Base-by-base conservation (phyloP, 2,888 invertebrate species). In the Mythimna impura region DNA sequence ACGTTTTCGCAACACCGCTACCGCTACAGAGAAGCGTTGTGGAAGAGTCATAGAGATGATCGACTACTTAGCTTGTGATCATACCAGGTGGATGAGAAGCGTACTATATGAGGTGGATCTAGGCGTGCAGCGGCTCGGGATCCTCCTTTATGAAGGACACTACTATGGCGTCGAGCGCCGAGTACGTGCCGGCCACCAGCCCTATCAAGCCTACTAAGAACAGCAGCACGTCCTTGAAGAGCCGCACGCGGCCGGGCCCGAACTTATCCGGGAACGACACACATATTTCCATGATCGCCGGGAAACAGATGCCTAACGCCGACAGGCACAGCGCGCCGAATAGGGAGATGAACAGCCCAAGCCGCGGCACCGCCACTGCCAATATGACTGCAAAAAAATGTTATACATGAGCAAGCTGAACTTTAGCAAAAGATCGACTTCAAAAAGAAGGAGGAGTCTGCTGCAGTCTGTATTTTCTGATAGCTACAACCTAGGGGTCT, bases 261-360 rank as follows among this genome's bases (percentile, higher is more conserved):
- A 96, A 92, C 34, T 96, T 93, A 83, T 97, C 94, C 0, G 97
- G 97, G 97, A 97, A 98, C 76, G 88, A 75, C 58, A 93, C 79
- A 85, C 97, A 92, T 54, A 90, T 84, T 83, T 95, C 95, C 93
- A 95, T 94, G 65, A 95, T 97, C 0, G 99, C 99, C 5, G 99
- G 99, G 91, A 99, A 98, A 57, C 98, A 98, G 73, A 99, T 96
- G 3, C 99, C 99, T 80, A 99, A 96, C 0, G 98, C 98, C 0
- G 99, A 98, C 63, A 99, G 96, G 79, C 99, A 98, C 17, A 99
- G 96, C 4, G 99, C 99, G 17, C 99, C 99, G 88, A 98, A 97
- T 60, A 98, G 94, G 0, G 98, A 98, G 85, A 97, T 97, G 88
- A 98, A 98, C 62, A 98, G 94, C 36, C 98, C 98, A 89, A 99